phyloP scores from a whole-genome alignment of 2,113 vertebrate species.

The Hemiprocne comata region DNA sequence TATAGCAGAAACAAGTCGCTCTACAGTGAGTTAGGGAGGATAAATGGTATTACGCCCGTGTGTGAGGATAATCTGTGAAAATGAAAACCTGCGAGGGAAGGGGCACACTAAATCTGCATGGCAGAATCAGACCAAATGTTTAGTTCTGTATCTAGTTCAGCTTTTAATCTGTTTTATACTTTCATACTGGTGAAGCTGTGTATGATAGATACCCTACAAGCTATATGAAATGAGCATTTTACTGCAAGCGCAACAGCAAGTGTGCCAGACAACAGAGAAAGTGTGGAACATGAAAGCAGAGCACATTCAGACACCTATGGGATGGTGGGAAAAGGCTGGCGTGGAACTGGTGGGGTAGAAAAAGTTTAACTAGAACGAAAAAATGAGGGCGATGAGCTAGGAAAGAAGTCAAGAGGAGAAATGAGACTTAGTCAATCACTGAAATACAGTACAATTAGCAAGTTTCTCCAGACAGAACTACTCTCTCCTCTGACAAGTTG shows the following conservation, averaged over 20 bases:
- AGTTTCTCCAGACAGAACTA: neutral
- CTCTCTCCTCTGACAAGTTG: neutral
- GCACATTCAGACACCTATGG: accelerated
- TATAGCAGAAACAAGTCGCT: neutral
- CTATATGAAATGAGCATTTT: neutral
- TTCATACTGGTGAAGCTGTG: neutral
- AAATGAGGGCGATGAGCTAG: neutral
- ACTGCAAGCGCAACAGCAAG: neutral
- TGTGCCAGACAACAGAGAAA: neutral
- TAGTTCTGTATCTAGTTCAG: neutral
- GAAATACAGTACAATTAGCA: neutral
- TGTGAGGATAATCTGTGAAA: neutral
- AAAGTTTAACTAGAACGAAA: neutral
- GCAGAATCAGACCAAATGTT: neutral
- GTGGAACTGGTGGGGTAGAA: neutral
- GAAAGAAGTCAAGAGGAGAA: neutral
- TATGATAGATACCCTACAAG: neutral
- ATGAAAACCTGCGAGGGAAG: neutral
- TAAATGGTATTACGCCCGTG: neutral
- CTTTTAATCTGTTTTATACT: neutral
- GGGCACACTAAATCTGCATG: neutral
- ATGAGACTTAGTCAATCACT: neutral
- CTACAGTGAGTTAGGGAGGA: neutral
- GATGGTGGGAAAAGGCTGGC: neutral
- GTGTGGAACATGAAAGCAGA: neutral